Evolutionary conservation across 2,113 vertebrate genomes (phyloP).

Genomic region (Leiothrix lutea): DNA sequence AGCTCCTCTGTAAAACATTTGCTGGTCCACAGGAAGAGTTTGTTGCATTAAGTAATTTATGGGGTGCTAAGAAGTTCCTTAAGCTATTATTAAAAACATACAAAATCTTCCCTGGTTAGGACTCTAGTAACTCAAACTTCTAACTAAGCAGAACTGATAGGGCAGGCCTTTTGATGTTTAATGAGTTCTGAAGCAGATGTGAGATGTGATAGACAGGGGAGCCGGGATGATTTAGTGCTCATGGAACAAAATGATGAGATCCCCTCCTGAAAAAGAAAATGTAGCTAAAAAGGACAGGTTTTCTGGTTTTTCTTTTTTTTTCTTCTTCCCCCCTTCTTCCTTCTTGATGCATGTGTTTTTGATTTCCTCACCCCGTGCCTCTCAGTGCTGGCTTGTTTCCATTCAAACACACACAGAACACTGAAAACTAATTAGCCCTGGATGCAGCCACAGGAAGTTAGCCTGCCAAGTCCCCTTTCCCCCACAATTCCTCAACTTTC

Average conservation of each 20-base stretch:
- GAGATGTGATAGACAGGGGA: constrained; percentile 77
- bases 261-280: constrained; percentile 70
- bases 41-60: constrained; percentile 82
- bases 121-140: constrained; percentile 76
- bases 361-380: constrained; percentile 80
- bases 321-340: constrained; percentile 26
- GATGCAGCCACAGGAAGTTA: constrained; percentile 84
- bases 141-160: constrained; percentile 84
- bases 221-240: constrained; percentile 75
- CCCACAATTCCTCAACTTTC: constrained; percentile 83
- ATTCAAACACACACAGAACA: constrained; percentile 78
- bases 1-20: constrained; percentile 64
- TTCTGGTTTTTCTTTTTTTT: not conserved
- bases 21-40: constrained; percentile 78
- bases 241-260: constrained; percentile 77
- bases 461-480: constrained; percentile 88
- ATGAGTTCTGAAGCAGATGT: constrained; percentile 83
- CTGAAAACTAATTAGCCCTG: constrained; percentile 87
- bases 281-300: constrained; percentile 66
- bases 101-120: constrained; percentile 77
- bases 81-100: constrained; percentile 84
- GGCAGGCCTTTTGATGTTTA: constrained; percentile 81
- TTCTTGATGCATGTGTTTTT: constrained; percentile 81
- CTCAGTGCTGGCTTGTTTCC: constrained; percentile 78
- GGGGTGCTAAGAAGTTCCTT: constrained; percentile 84